phyloP scores from a whole-genome alignment of 2,888 invertebrate species.

The Tridacna gigas region DNA sequence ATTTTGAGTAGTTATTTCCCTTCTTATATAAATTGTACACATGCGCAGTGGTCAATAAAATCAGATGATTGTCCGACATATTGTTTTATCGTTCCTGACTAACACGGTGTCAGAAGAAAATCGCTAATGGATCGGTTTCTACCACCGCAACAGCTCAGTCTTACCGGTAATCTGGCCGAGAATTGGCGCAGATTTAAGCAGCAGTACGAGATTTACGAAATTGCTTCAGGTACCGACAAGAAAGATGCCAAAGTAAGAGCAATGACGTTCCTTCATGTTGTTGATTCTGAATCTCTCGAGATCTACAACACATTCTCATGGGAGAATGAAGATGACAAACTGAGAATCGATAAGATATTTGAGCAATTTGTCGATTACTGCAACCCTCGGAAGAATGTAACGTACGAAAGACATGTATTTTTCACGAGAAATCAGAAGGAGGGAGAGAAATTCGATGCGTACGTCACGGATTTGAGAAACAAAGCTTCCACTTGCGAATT shows the following conservation, averaged over 20 bases:
- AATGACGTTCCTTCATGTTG: neutral
- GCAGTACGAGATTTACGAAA: neutral
- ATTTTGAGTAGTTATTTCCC: too few relatives aligned
- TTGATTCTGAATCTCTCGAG: neutral
- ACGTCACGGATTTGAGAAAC: neutral
- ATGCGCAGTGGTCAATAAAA: too few relatives aligned
- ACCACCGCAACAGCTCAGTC: neutral
- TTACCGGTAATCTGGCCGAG: neutral
- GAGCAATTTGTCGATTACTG: neutral
- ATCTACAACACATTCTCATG: neutral
- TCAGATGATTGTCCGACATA: too few relatives aligned
- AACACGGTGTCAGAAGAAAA: constrained; percentile 11
- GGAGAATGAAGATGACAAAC: neutral
- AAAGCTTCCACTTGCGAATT: constrained; percentile 12
- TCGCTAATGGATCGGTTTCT: neutral
- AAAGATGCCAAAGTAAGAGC: constrained; percentile 4
- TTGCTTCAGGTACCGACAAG: neutral
- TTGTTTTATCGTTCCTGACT: neutral
- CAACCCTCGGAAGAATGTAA: constrained; percentile 2
- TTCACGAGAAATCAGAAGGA: constrained; percentile 1
- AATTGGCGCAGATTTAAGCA: constrained; percentile 8
- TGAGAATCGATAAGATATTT: neutral
- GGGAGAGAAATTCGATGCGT: constrained; percentile 9
- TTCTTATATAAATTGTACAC: too few relatives aligned
- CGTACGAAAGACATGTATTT: neutral